Evolutionary conservation across 2,888 invertebrate species (phyloP), one percentile per base, ranked within the genome.

Genomic region (Phlogophora meticulosa): DNA sequence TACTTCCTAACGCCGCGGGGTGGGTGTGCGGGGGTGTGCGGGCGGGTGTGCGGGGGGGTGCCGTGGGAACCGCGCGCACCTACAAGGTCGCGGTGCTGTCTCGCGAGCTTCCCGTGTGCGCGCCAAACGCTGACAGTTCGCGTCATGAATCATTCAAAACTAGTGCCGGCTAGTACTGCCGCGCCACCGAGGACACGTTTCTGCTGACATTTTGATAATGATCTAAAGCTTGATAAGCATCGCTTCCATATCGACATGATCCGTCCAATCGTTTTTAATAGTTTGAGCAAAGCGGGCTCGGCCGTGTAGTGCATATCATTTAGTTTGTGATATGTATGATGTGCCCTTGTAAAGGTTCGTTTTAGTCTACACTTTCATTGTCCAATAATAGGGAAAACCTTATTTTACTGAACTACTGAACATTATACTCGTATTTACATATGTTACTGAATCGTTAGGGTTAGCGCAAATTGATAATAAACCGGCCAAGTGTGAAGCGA

Each of bases 171-270:
- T 52, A 34, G 20, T 28, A 40, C 45, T 32, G 52, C 7, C 46
- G 10, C n/a, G 13, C 43, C 32, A 1, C 36, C 38, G 13, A 13
- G n/a, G 13, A 60, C 48, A 32, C 34, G 22, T 36, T 20, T 13
- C n/a, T 40, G 46, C 28, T 71, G 52, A 52, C 51, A 40, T 68
- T 40, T 42, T 42, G 40, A 52, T 46, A 46, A 66, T 13, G n/a
- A 40, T 60, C 34, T 46, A 24, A 34, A 17, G 13, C 42, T 22
- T 15, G 17, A 38, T 40, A 60, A 34, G 24, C 11, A 34, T 38
- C 5, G 7, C 17, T 63, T n/a, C 9, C 28, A 28, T 24, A 68
- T 20, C 45, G 17, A n/a, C n/a, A 9, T 15, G 11, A 22, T 20
- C 11, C 11, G 5, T 24, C 9, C 0, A 38, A 38, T 17, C 17